Conservation (phyloP, 2,113 vertebrate genomes). For the Mormoops blainvillei region DNA sequence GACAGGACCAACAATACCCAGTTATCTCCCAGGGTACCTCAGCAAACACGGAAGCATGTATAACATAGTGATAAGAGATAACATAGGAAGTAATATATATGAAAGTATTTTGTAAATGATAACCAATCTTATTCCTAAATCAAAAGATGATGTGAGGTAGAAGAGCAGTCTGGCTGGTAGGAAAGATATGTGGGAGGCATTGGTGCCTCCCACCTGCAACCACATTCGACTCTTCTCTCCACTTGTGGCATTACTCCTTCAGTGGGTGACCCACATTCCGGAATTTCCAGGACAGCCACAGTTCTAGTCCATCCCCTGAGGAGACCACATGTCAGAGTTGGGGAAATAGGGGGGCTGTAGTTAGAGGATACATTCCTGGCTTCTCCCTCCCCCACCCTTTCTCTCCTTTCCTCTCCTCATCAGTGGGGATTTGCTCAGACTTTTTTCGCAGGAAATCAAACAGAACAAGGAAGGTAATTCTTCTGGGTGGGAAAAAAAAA, state of each 20-base stretch:
- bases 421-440: neutral
- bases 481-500: neutral
- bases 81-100: neutral
- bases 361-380: neutral
- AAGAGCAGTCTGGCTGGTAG: neutral
- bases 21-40: neutral
- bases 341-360: neutral
- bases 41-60: neutral
- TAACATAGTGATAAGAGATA: neutral
- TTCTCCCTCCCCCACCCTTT: neutral
- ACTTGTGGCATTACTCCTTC: conserved; percentile 2
- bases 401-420: neutral
- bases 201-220: conserved; percentile 34
- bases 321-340: neutral
- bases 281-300: conserved; percentile 49
- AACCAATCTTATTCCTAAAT: conserved; percentile 34
- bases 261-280: conserved; percentile 52
- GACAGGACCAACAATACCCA: neutral
- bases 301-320: neutral
- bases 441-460: conserved; percentile 51
- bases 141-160: neutral
- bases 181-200: conserved; percentile 33
- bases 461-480: conserved; percentile 36
- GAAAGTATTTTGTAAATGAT: conserved; percentile 4
- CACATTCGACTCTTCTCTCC: conserved; percentile 19